These are phyloP conservation scores for Microtus richardsoni DNA, from an alignment of 2,113 vertebrate genomes.

Conservation along the genomic window DNA sequence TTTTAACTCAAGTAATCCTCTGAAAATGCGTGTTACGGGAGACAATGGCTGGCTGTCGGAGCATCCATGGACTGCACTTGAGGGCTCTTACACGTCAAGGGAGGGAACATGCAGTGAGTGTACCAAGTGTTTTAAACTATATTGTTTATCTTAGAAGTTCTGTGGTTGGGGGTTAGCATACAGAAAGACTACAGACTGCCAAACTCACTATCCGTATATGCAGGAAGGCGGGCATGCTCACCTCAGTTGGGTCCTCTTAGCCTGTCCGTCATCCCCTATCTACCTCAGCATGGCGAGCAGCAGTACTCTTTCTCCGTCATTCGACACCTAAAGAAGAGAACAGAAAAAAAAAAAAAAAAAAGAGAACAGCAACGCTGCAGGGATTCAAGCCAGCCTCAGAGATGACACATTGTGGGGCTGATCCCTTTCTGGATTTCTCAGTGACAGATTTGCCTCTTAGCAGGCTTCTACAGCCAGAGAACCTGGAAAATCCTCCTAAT, in stretches of 20 bases:
- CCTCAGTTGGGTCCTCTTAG: constrained; percentile 75
- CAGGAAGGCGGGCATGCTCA: constrained; percentile 72
- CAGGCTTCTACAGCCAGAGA: background rate
- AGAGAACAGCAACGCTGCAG: background rate
- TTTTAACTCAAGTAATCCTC: constrained; percentile 84
- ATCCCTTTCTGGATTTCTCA: constrained; percentile 22
- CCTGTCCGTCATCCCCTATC: constrained; percentile 74
- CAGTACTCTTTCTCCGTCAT: background rate
- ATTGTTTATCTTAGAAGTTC: constrained; percentile 82
- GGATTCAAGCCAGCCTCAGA: background rate
- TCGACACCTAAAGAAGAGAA: background rate
- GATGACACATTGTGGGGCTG: background rate
- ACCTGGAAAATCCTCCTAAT: background rate
- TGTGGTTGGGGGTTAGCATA: constrained; percentile 82
- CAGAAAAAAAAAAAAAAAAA: too few relatives aligned
- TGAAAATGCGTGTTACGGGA: constrained; percentile 83
- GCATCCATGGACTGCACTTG: constrained; percentile 85
- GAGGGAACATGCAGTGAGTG: constrained; percentile 81
- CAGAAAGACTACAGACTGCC: constrained; percentile 83
- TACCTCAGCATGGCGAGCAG: constrained; percentile 31
- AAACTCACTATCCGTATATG: constrained; percentile 85
- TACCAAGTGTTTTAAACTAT: constrained; percentile 88
- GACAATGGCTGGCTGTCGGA: constrained; percentile 86
- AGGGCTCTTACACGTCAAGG: constrained; percentile 85
- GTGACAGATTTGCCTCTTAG: background rate